Percentiles rank a stretch among this genome's conserved stretches.
These are phyloP conservation scores for Drosophila conformis DNA, from an alignment of 2,888 invertebrate genomes.

Conservation along the genomic window DNA sequence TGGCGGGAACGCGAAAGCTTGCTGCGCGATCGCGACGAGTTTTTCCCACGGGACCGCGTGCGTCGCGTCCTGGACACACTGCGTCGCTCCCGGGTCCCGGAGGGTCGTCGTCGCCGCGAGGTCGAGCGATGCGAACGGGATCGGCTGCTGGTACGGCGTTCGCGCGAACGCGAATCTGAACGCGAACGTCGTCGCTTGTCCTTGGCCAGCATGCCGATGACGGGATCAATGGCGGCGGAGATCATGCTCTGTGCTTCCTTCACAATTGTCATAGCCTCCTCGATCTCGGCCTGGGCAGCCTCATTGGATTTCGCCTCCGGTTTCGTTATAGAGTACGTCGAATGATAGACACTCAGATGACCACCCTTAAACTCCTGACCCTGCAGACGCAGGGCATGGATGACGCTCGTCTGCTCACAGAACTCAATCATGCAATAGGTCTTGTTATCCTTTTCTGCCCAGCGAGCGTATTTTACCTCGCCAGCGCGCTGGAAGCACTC, in stretches of 20 bases:
- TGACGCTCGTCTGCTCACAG: slow-evolving; percentile 94
- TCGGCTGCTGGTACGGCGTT: slow-evolving; percentile 87
- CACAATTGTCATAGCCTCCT: slow-evolving; percentile 98
- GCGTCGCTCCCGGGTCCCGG: slow-evolving; percentile 85
- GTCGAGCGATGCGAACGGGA: slow-evolving; percentile 87
- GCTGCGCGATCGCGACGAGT: slow-evolving; percentile 82
- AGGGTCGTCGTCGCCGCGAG: slow-evolving; percentile 87
- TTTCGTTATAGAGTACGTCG: slow-evolving; percentile 95
- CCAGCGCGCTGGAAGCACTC: slow-evolving; percentile 94
- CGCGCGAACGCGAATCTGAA: slow-evolving; percentile 86
- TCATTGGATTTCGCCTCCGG: slow-evolving; percentile 98
- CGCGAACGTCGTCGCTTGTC: slow-evolving; percentile 89
- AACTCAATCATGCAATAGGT: slow-evolving; percentile 96
- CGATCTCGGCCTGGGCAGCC: slow-evolving; percentile 97
- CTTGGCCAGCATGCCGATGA: slow-evolving; percentile 94
- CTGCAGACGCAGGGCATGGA: slow-evolving; percentile 94
- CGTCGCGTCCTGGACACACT: slow-evolving; percentile 88
- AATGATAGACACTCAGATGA: slow-evolving; percentile 91
- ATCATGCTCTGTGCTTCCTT: slow-evolving; percentile 98
- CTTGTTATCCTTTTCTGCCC: slow-evolving; percentile 93
- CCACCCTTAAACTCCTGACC: slow-evolving; percentile 91
- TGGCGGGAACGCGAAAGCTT: slow-evolving; percentile 86
- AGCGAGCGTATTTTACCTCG: slow-evolving; percentile 97
- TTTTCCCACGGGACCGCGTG: slow-evolving; percentile 85
- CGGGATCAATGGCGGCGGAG: slow-evolving; percentile 96